Conservation (phyloP, 2,113 vertebrate genomes). For the Siphamia tubifer region DNA sequence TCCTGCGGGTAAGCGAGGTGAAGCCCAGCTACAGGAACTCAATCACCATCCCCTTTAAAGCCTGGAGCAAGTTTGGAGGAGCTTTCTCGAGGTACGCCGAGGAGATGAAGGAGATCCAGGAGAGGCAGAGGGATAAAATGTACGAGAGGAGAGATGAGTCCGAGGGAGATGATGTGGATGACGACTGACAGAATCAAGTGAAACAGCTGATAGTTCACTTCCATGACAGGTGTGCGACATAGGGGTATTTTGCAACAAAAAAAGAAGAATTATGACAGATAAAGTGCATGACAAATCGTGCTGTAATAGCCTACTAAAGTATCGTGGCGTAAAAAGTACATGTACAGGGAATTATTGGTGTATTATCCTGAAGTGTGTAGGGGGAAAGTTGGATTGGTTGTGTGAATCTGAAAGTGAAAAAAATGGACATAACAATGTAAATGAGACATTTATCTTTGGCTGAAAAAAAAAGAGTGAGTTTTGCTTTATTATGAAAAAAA, state of each 20-base stretch:
- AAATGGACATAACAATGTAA: constrained; percentile 37
- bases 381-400: constrained; percentile 55
- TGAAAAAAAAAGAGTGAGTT: constrained; percentile 12
- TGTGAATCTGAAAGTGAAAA: constrained; percentile 59
- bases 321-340: constrained; percentile 73
- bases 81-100: constrained; percentile 94
- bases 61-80: constrained; percentile 95
- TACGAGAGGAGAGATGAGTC: constrained; percentile 93
- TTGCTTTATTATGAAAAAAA: constrained; percentile 26
- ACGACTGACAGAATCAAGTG: constrained; percentile 81
- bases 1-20: constrained; percentile 95
- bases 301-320: constrained; percentile 78
- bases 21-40: constrained; percentile 98
- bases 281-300: constrained; percentile 81
- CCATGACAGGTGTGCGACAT: constrained; percentile 39
- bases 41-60: constrained; percentile 96
- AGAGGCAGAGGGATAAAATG: constrained; percentile 89
- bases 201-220: constrained; percentile 29
- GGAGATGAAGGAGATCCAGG: constrained; percentile 98
- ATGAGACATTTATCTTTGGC: constrained; percentile 45
- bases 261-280: constrained; percentile 55
- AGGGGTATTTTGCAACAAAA: constrained; percentile 53
- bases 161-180: constrained; percentile 92
- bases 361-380: constrained; percentile 67
- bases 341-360: constrained; percentile 74